Evolutionary conservation across 2,888 invertebrate species (phyloP).

Genomic region (Anticlea derivata): DNA sequence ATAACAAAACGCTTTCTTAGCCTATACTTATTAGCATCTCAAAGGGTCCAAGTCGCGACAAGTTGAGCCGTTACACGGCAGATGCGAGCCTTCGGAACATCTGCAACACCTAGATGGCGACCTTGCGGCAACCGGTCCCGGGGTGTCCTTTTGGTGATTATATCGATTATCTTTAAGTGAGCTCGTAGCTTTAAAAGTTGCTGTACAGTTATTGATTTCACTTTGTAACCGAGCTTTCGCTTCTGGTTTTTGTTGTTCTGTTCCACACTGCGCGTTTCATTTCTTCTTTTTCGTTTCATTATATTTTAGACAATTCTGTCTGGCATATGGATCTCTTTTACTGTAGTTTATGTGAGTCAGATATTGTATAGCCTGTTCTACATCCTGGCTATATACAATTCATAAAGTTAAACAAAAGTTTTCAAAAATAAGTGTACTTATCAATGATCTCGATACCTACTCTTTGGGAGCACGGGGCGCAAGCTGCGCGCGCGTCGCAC

Average conservation of each 20-base stretch:
- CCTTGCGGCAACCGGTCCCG: conserved; percentile 42
- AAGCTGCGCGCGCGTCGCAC: conserved; percentile 67
- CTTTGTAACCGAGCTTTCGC: conserved; percentile 17
- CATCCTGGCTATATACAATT: neutral
- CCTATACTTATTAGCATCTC: conserved; percentile 5
- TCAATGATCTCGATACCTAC: conserved; percentile 36
- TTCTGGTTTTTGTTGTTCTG: conserved; percentile 9
- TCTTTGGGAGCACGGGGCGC: conserved; percentile 55
- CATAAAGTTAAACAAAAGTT: neutral
- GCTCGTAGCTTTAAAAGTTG: conserved; percentile 16
- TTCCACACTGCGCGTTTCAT: neutral
- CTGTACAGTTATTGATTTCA: conserved; percentile 16
- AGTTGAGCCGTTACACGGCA: conserved; percentile 35
- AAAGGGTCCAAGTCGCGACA: conserved; percentile 27
- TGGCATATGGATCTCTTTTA: no score
- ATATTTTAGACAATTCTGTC: no score
- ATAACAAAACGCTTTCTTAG: neutral
- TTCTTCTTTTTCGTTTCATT: neutral
- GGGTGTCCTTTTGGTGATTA: conserved; percentile 30
- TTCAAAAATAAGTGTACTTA: neutral
- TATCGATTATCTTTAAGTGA: conserved; percentile 22
- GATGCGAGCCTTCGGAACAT: conserved; percentile 38
- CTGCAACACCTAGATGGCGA: conserved; percentile 40
- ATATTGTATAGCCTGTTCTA: no score
- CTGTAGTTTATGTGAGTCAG: no score